Evolutionary conservation across 2,888 invertebrate species (phyloP), one percentile per base, ranked within the genome.

Genomic region (Andrena dorsata): DNA sequence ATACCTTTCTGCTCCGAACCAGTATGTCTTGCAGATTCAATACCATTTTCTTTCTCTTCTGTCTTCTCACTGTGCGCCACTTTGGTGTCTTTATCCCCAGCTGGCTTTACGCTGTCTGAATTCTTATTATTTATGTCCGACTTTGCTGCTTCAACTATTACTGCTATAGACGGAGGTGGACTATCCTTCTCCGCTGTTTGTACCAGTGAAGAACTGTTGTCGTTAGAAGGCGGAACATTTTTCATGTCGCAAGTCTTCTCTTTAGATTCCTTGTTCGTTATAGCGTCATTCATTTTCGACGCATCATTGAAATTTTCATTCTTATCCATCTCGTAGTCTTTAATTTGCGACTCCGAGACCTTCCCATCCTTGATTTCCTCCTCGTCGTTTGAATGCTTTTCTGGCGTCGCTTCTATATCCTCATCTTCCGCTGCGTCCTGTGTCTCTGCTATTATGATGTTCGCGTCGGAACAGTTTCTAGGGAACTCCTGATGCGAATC

Each of bases 381-480:
- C 7, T 73, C 13, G 0, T 30, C 13, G 2, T 65, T 63, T 1
- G 16, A 1, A 0, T 56, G 1, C 4, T 60, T 61, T 16, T 66
- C 65, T 16, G 28, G 0, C 2, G 5, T 28, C 3, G 28, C 51
- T 28, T 80, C 72, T 2, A 16, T 35, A 0, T 56, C 28, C 2
- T 83, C 80, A 1, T 73, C 61, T 2, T 76, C 76, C 0, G 3
- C 26, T 1, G 58, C 26, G 6, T 87, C 88, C 30, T 88, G 88
- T n/a, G 88, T 88, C n/a, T 88, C 88, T 0, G 83, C 86, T 20
- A 88, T 89, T 77, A 89, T 63, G 20, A 86, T 30, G 28, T 60
- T 79, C 0, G 26, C n/a, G 0, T 80, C 73, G 0, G 51, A 20
- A 20, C 61, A 60, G 49, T 73, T 76, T 56, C 78, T 71, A 0